Evolutionary conservation across 2,888 invertebrate species (phyloP).

Genomic region (Drosophila buzzatii): DNA sequence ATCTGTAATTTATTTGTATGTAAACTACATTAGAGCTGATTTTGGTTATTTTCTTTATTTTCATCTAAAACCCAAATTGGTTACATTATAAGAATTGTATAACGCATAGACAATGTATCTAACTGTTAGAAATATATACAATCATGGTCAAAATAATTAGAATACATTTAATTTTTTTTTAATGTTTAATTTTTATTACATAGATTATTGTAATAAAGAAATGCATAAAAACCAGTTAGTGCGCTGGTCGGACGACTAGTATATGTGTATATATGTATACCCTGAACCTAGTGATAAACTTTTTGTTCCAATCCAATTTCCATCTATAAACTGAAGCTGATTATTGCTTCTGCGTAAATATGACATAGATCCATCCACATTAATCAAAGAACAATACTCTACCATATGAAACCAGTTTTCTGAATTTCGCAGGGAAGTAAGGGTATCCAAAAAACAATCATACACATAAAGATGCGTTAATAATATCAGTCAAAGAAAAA

Average conservation of each 20-base stretch:
- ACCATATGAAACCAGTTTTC: background rate
- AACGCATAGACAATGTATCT: conserved; percentile 6
- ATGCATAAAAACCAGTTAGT: conserved; percentile 9
- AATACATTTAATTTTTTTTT: background rate
- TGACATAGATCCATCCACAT: background rate
- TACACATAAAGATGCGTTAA: too few relatives aligned
- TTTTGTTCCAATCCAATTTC: too few relatives aligned
- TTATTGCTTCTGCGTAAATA: background rate
- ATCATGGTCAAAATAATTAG: conserved; percentile 6
- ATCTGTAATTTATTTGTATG: background rate
- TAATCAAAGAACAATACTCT: background rate
- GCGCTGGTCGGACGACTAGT: conserved; percentile 13
- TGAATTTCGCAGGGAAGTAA: background rate
- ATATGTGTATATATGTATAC: background rate
- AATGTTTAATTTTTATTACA: background rate
- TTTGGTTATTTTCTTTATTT: conserved; percentile 2
- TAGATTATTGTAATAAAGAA: conserved; percentile 4
- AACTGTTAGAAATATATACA: conserved; percentile 10
- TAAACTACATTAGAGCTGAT: background rate
- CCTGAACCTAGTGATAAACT: background rate
- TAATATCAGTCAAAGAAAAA: too few relatives aligned
- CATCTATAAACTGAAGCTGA: background rate
- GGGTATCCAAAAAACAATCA: background rate
- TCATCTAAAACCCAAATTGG: conserved; percentile 7
- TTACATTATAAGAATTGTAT: conserved; percentile 8